A percentile compares a stretch with the other conserved stretches of the same genome.
phyloP scores from a whole-genome alignment of 30 jellyfish, hydroid and myxozoan species.

The Rhopilema esculentum region DNA sequence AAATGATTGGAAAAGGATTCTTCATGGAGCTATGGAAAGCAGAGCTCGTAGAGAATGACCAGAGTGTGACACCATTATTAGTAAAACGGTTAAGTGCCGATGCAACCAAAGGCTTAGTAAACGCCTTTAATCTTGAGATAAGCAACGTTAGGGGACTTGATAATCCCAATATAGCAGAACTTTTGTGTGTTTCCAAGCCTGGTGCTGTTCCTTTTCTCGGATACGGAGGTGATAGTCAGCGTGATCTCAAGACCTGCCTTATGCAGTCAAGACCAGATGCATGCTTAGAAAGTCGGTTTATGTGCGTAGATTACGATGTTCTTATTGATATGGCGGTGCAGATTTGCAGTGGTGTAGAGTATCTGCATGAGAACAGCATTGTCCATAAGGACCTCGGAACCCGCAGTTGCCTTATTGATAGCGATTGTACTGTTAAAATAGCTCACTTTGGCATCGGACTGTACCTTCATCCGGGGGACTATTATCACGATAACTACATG shows the following conservation, averaged over 20 bases:
- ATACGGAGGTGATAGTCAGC: conserved; percentile 56
- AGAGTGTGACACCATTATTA: conserved; percentile 49
- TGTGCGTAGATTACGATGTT: conserved; percentile 16
- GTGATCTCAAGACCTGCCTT: conserved; percentile 71
- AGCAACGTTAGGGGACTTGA: conserved; percentile 66
- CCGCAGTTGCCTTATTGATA: conserved; percentile 73
- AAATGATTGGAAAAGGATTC: conserved; percentile 82
- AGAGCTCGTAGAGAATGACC: conserved; percentile 40
- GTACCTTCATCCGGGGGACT: conserved; percentile 81
- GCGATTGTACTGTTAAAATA: conserved; percentile 61
- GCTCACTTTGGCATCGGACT: conserved; percentile 82
- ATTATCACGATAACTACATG: conserved; percentile 34
- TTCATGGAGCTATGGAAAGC: conserved; percentile 84
- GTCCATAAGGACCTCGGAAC: conserved; percentile 91
- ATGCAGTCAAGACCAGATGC: conserved; percentile 15
- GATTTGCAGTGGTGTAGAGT: conserved; percentile 77
- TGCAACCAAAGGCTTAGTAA: conserved; percentile 55
- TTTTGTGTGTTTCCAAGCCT: conserved; percentile 76
- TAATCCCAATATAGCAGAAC: conserved; percentile 66
- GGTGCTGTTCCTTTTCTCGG: conserved; percentile 81
- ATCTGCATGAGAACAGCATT: conserved; percentile 67
- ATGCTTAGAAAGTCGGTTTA: conserved; percentile 16
- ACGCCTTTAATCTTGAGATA: conserved; percentile 77
- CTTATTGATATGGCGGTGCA: conserved; percentile 62
- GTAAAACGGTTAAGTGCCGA: conserved; percentile 69